Evolutionary conservation across 2,113 vertebrate genomes (phyloP).

Genomic region (Rhinoderma darwinii): DNA sequence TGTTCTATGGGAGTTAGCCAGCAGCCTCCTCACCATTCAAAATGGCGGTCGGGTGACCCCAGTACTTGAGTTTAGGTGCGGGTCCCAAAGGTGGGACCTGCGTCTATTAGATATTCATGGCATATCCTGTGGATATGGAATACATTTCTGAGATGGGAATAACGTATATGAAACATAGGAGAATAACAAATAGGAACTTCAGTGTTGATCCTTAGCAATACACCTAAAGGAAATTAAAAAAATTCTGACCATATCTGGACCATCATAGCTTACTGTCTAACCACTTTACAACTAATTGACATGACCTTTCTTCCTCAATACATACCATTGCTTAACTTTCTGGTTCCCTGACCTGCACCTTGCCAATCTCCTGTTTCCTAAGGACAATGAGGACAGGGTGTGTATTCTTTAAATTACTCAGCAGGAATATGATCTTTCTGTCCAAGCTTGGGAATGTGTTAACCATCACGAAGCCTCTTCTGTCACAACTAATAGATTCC

Average conservation of each 20-base stretch:
- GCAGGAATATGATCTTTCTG: slow-evolving; percentile 64
- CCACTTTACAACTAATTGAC: slow-evolving; percentile 20
- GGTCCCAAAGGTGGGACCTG: too few species aligned
- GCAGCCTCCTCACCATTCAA: too few species aligned
- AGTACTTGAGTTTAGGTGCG: too few species aligned
- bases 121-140: too few species aligned
- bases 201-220: not conserved
- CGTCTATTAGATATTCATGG: too few species aligned
- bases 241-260: not conserved
- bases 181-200: not conserved
- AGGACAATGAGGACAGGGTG: slow-evolving; percentile 65
- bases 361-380: slow-evolving; percentile 43
- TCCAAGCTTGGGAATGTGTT: slow-evolving; percentile 61
- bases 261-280: not conserved
- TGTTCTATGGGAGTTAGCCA: too few species aligned
- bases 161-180: too few species aligned
- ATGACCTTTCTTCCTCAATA: not conserved
- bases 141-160: too few species aligned
- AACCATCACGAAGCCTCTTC: slow-evolving; percentile 61
- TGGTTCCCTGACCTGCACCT: slow-evolving; percentile 39
- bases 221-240: not conserved
- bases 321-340: not conserved
- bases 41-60: too few species aligned
- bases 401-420: slow-evolving; percentile 65
- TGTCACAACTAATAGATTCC: slow-evolving; percentile 67